Evolutionary conservation across 2,797 vertebrate genomes (phyloP).

Genomic region (Vireo griseus): DNA sequence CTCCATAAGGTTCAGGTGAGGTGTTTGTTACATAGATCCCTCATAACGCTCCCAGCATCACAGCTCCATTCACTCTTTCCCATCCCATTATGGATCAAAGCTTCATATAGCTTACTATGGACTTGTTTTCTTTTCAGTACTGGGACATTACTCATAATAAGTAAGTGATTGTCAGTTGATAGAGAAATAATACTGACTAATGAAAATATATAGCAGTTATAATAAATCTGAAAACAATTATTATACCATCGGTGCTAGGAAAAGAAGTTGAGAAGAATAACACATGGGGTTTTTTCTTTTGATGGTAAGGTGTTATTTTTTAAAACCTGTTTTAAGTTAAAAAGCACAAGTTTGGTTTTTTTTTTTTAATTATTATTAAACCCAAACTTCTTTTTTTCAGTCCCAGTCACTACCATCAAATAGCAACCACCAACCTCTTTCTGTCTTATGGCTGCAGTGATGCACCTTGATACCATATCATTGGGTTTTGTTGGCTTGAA

Average conservation of each 20-base stretch:
- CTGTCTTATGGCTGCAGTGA: neutral
- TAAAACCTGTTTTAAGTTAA: neutral
- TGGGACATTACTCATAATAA: neutral
- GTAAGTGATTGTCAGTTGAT: conserved; percentile 43
- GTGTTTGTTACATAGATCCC: neutral
- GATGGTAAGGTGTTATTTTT: neutral
- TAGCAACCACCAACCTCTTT: neutral
- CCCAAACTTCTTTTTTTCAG: neutral
- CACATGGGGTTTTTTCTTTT: neutral
- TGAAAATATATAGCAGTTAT: conserved; percentile 20
- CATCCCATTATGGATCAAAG: neutral
- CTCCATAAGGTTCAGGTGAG: neutral
- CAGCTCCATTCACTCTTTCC: neutral
- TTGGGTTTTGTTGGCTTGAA: neutral
- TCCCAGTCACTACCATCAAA: neutral
- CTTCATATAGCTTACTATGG: neutral
- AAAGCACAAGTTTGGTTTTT: neutral
- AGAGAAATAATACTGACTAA: neutral
- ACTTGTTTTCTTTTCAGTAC: neutral
- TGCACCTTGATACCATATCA: neutral
- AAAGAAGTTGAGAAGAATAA: conserved; percentile 16
- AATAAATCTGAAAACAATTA: conserved; percentile 51
- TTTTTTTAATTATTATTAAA: neutral
- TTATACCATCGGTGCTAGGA: conserved; percentile 5
- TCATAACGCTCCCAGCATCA: neutral